A percentile compares a stretch with the other conserved stretches of the same genome.
phyloP scores from a whole-genome alignment of 2,888 invertebrate genomes.

The Volucella zonaria region DNA sequence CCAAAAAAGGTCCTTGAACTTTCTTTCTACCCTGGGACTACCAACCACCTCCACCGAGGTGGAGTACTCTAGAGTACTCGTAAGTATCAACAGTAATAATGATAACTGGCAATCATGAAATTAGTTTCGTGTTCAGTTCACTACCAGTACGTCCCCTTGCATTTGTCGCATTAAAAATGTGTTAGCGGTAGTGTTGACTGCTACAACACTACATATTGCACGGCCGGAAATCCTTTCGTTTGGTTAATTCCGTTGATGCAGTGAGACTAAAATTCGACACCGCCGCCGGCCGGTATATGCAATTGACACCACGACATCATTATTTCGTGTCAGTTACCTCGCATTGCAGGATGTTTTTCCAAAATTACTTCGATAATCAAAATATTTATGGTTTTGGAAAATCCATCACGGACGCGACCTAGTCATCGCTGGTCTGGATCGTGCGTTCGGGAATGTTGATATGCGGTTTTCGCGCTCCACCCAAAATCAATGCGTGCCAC shows the following conservation, averaged over 20 bases:
- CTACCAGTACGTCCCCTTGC: neutral
- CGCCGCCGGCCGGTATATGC: slow-evolving; percentile 24
- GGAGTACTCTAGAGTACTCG: too few relatives aligned
- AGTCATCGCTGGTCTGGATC: neutral
- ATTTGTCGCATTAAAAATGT: slow-evolving; percentile 31
- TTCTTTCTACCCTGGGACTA: slow-evolving; percentile 31
- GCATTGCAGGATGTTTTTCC: slow-evolving; percentile 50
- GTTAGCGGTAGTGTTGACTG: slow-evolving; percentile 25
- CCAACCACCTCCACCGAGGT: slow-evolving; percentile 27
- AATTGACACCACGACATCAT: slow-evolving; percentile 63
- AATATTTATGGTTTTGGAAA: slow-evolving; percentile 44
- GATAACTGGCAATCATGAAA: slow-evolving; percentile 63
- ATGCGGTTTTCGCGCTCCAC: slow-evolving; percentile 33
- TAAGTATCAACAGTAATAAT: slow-evolving; percentile 37
- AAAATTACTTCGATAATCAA: slow-evolving; percentile 46
- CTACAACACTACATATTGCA: slow-evolving; percentile 21
- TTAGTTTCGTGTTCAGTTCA: slow-evolving; percentile 62
- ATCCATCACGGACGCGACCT: slow-evolving; percentile 45
- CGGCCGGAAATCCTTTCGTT: slow-evolving; percentile 57
- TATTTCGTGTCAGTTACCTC: slow-evolving; percentile 68
- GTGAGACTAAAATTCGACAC: slow-evolving; percentile 11
- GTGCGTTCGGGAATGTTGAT: slow-evolving; percentile 16
- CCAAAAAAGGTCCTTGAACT: slow-evolving; percentile 53
- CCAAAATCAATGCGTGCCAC: slow-evolving; percentile 45
- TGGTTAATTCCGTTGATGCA: slow-evolving; percentile 48